A percentile compares a stretch with the other conserved stretches of the same genome.
Conservation (phyloP, 2,797 vertebrate genomes). For the Molossus molossus region DNA sequence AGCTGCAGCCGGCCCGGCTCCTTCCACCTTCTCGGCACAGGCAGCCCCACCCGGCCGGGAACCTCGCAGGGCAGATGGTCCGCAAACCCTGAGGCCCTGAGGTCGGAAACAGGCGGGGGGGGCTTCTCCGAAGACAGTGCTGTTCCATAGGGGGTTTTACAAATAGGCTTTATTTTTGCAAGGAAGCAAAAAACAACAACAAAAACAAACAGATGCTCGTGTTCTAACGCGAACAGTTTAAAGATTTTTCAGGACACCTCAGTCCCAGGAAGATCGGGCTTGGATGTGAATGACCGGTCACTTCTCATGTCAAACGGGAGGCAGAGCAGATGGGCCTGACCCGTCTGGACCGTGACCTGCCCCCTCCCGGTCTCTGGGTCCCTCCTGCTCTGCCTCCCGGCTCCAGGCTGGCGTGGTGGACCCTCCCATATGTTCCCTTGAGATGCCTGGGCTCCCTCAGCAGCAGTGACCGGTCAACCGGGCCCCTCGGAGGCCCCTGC, state of each 20-base stretch:
- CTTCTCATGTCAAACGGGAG: neutral
- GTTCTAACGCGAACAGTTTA: neutral
- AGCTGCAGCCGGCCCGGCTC: too few relatives aligned
- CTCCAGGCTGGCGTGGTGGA: accelerated
- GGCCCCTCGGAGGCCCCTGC: neutral
- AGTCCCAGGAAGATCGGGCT: too few relatives aligned
- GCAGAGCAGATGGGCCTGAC: neutral
- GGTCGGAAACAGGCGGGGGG: neutral
- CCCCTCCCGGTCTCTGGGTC: accelerated
- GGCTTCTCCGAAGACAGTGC: neutral
- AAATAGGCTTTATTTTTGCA: neutral
- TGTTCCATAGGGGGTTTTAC: neutral
- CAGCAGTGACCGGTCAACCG: accelerated
- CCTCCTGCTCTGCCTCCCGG: neutral
- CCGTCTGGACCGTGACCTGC: accelerated
- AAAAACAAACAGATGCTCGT: neutral
- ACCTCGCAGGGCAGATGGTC: neutral
- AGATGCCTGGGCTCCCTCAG: neutral
- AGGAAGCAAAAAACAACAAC: too few relatives aligned
- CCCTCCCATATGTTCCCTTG: too few relatives aligned
- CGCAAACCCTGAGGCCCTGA: neutral
- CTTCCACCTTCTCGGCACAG: too few relatives aligned
- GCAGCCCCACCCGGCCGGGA: too few relatives aligned
- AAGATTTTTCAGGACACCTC: neutral
- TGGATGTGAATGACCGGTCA: neutral